Percentiles rank a stretch among this genome's conserved stretches.
These are phyloP conservation scores for Hydrocynus forskahlii DNA, from an alignment of 2,797 vertebrate genomes.

Conservation along the genomic window DNA sequence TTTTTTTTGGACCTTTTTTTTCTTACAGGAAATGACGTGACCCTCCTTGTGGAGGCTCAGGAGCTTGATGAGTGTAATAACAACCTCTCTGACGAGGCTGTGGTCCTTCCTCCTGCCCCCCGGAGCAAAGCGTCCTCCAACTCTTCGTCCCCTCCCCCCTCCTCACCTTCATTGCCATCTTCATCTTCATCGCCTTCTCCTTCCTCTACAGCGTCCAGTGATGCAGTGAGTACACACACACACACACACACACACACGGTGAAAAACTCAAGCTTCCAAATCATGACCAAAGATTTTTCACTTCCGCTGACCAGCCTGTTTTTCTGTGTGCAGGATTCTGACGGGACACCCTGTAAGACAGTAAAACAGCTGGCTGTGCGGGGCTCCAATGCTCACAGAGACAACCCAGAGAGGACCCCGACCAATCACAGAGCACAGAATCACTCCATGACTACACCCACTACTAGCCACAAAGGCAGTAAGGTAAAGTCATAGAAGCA, in stretches of 20 bases:
- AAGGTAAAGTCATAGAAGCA: constrained; percentile 80
- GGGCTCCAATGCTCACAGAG: constrained; percentile 81
- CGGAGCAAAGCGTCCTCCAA: constrained; percentile 93
- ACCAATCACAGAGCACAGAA: constrained; percentile 82
- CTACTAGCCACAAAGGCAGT: constrained; percentile 87
- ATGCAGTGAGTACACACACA: constrained; percentile 83
- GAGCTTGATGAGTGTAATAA: constrained; percentile 96
- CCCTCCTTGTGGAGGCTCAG: constrained; percentile 87
- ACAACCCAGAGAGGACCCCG: constrained; percentile 76
- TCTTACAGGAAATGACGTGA: constrained; percentile 87
- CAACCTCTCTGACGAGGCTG: constrained; percentile 86
- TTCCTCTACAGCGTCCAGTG: constrained; percentile 88
- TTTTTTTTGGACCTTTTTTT: neutral
- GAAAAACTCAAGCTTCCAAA: too few relatives aligned
- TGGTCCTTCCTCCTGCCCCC: constrained; percentile 78
- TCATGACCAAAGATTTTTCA: neutral
- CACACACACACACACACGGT: too few relatives aligned
- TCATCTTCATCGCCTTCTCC: constrained; percentile 89
- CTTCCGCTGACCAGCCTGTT: neutral
- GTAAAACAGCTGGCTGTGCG: constrained; percentile 89
- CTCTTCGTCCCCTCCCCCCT: constrained; percentile 91
- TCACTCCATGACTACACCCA: constrained; percentile 80
- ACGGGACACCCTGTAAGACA: constrained; percentile 94
- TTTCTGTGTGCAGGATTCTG: constrained; percentile 85
- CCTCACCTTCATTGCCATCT: constrained; percentile 89